Conservation (phyloP, 2,113 vertebrate genomes). For the Lates calcarifer region DNA sequence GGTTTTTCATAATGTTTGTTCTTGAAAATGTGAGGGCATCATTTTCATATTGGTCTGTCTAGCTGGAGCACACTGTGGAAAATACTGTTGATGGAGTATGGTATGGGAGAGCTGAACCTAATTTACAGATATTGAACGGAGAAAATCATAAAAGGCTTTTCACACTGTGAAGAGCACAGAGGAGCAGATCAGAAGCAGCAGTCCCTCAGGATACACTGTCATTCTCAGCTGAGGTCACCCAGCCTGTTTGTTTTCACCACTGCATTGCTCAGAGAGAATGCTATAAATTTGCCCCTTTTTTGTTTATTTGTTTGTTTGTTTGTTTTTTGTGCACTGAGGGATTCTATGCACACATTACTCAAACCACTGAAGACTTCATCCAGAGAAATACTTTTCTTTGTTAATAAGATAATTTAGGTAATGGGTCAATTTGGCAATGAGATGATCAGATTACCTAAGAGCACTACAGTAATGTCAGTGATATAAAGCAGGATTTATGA, state of each 20-base stretch:
- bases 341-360: not conserved
- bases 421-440: not conserved
- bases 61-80: not conserved
- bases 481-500: constrained; percentile 1
- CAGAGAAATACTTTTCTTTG: not conserved
- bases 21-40: not conserved
- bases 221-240: constrained; percentile 68
- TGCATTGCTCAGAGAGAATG: not conserved
- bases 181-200: constrained; percentile 61
- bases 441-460: not conserved
- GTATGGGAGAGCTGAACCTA: constrained; percentile 20
- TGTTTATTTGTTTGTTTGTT: not conserved
- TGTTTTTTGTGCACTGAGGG: not conserved
- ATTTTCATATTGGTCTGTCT: constrained; percentile 26
- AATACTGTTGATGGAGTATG: constrained; percentile 1
- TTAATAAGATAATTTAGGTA: not conserved
- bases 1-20: not conserved
- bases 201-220: constrained; percentile 59
- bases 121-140: constrained; percentile 34
- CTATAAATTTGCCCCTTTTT: not conserved
- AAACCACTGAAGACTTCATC: not conserved
- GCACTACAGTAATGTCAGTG: not conserved
- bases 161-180: constrained; percentile 69
- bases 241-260: constrained; percentile 56
- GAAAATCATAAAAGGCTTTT: constrained; percentile 76